Evolutionary conservation across 2,797 vertebrate genomes (phyloP).

Genomic region (Benthosema pterotum): DNA sequence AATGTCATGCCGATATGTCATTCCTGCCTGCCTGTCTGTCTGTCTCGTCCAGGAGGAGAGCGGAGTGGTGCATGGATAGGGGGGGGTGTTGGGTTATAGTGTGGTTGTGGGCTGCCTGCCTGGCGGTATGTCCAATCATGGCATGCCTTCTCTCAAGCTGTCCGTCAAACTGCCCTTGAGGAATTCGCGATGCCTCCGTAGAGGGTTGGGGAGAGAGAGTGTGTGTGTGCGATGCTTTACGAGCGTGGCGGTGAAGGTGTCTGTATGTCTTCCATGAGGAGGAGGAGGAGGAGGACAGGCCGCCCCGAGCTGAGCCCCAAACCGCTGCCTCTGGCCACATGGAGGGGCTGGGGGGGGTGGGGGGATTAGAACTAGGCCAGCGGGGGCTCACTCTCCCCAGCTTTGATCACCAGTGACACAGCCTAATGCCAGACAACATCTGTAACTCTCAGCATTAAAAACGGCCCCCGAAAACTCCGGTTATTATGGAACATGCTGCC

Average conservation of each 20-base stretch:
- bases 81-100: constrained; percentile 10
- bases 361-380: constrained; percentile 69
- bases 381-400: constrained; percentile 65
- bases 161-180: constrained; percentile 54
- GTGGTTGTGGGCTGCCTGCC: constrained; percentile 10
- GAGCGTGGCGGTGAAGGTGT: constrained; percentile 23
- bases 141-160: constrained; percentile 40
- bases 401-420: constrained; percentile 76
- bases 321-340: constrained; percentile 42
- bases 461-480: constrained; percentile 59
- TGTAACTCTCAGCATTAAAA: constrained; percentile 72
- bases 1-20: constrained; percentile 54
- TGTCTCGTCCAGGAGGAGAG: constrained; percentile 23
- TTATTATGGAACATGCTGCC: constrained; percentile 52
- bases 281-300: constrained; percentile 38
- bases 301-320: constrained; percentile 41
- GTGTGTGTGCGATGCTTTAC: neutral
- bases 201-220: constrained; percentile 13
- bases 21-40: constrained; percentile 46
- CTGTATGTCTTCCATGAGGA: constrained; percentile 26
- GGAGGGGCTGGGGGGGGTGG: constrained; percentile 24
- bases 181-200: constrained; percentile 33
- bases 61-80: constrained; percentile 1
- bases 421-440: constrained; percentile 77
- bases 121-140: constrained; percentile 29